Base-by-base conservation (phyloP, 2,113 vertebrate species). In the Malurus elegans region DNA sequence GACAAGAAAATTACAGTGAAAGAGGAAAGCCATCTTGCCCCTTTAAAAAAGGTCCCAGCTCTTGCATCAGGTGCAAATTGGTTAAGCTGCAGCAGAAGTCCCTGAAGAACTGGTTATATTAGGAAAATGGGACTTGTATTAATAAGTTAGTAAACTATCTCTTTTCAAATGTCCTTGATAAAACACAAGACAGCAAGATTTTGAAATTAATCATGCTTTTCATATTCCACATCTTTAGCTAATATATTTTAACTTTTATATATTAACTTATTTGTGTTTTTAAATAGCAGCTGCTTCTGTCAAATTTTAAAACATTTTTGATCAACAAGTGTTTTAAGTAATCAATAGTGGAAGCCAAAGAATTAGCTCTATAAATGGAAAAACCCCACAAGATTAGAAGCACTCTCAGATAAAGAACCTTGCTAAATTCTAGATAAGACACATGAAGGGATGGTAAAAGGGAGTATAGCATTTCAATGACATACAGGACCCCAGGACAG, bases 91-190 rank as follows among this genome's bases (percentile, higher is more conserved):
- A 81, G 80, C 65, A 74, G 34, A 50, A 94, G 36, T 78, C 92
- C 88, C 90, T 67, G 45, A 78, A 92, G 75, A 82, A 80, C 21
- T 38, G 36, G 79, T 83, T 86, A 60, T 79, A 92, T 78, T 78
- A 88, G 75, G 67, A 96, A 95, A 94, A 90, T 86, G 44, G 90
- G 82, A 66, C 85, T 76, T 74, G 15, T 25, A 83, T 67, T 91
- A 92, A 73, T 89, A 89, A 85, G 65, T 89, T 44, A 79, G 54
- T 76, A 90, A 83, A 94, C 28, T 23, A 34, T 61, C 61, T 78
- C 54, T 88, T 91, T 75, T 83, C 34, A 84, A 67, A 65, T 25
- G 92, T 80, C 86, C 93, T 94, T 90, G 88, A 83, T 66, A 86
- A 90, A 93, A 64, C 40, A 60, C 5, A 53, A 57, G 62, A 57